Conservation (phyloP, 2,888 invertebrate genomes). For the Schrankia costaestrigalis region DNA sequence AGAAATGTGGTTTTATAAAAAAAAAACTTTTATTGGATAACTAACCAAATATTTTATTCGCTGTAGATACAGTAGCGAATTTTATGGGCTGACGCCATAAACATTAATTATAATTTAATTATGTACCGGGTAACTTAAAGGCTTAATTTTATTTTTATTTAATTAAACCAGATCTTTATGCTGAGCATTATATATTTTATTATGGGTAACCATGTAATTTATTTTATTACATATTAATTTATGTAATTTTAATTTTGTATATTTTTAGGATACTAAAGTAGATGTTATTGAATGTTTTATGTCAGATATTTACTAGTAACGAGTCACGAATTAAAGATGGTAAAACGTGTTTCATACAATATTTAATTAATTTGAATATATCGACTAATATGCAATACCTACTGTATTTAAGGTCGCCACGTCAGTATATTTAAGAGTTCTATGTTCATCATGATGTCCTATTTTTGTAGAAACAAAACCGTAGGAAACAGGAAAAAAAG, state of each 20-base stretch:
- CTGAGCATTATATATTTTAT: slow-evolving; percentile 26
- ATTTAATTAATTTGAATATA: no score
- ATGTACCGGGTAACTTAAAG: slow-evolving; percentile 28
- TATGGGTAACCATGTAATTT: slow-evolving; percentile 27
- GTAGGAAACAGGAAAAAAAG: no score
- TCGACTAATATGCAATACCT: no score
- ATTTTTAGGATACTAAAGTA: slow-evolving; percentile 26
- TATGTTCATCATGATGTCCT: no score
- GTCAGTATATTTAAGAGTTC: no score
- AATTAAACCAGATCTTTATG: slow-evolving; percentile 22
- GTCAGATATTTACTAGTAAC: no score
- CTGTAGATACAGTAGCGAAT: slow-evolving; percentile 28
- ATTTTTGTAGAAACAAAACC: no score
- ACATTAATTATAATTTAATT: slow-evolving; percentile 23
- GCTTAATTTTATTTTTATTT: slow-evolving; percentile 23
- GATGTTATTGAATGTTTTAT: slow-evolving; percentile 13
- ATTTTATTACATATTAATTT: slow-evolving; percentile 35
- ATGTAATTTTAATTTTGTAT: slow-evolving; percentile 30
- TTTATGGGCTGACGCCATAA: slow-evolving; percentile 19
- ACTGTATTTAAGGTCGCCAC: no score
- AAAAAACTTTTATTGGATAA: no score
- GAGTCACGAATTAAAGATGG: no score
- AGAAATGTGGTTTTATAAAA: no score
- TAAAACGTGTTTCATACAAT: no score
- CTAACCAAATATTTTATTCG: slow-evolving; percentile 6